These are phyloP conservation scores for Paramuricea clavata DNA, from an alignment of 92 coral and sea anemone genomes.

Conservation along the genomic window DNA sequence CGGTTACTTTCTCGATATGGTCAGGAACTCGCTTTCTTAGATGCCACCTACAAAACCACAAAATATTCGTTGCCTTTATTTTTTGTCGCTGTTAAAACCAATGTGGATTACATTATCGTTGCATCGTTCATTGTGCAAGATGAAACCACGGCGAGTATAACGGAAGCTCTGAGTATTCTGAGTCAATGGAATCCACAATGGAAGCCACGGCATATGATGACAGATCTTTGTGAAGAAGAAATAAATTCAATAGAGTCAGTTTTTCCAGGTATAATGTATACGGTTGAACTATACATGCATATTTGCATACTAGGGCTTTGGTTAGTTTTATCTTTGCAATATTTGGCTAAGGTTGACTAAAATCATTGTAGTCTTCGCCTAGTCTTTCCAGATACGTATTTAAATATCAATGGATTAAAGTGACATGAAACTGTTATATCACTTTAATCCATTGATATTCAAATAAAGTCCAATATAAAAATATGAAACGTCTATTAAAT, in stretches of 20 bases:
- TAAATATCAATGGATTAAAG: not conserved
- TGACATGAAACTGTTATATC: no score
- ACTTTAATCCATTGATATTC: no score
- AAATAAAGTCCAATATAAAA: no score
- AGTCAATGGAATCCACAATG: conserved; percentile 65
- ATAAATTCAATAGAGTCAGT: conserved; percentile 65
- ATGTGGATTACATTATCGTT: conserved; percentile 68
- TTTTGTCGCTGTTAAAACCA: conserved; percentile 70
- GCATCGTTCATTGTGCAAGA: conserved; percentile 58
- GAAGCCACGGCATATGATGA: conserved; percentile 59
- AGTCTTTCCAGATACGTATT: no score
- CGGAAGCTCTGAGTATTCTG: conserved; percentile 58
- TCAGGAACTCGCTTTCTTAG: conserved; percentile 59
- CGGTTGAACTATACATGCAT: no score
- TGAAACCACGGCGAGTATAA: conserved; percentile 57
- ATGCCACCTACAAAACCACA: conserved; percentile 73
- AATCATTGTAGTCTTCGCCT: no score
- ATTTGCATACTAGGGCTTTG: no score
- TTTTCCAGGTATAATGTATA: conserved; percentile 63
- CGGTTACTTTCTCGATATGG: conserved; percentile 54
- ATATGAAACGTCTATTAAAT: no score
- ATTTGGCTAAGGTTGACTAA: no score
- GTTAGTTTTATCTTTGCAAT: no score
- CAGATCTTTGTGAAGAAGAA: conserved; percentile 69
- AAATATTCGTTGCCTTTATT: conserved; percentile 67